Percentiles rank a stretch among this genome's conserved stretches.
Conservation (phyloP, 1,140 invertebrate species). For the Teleopsis dalmanni region DNA sequence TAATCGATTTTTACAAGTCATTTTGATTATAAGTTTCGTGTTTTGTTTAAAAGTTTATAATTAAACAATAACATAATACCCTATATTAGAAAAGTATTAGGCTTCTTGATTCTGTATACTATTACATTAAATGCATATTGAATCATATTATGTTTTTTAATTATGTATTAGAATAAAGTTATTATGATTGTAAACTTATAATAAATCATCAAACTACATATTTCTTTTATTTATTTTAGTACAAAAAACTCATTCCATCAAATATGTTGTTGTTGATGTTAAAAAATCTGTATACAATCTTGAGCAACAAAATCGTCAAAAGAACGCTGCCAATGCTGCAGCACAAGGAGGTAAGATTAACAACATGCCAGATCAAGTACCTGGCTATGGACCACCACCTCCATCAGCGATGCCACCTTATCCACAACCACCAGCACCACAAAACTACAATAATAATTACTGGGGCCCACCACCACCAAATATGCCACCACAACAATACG, state of each 20-base stretch:
- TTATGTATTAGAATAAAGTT: no score
- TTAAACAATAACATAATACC: no score
- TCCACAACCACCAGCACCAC: conserved; percentile 26
- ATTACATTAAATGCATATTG: no score
- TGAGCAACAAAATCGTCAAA: conserved; percentile 61
- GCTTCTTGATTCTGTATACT: no score
- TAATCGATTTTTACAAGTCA: no score
- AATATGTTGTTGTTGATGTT: conserved; percentile 68
- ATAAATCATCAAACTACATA: conserved; percentile 42
- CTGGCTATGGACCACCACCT: no score
- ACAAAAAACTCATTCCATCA: conserved; percentile 63
- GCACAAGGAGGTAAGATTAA: not conserved
- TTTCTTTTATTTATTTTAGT: conserved; percentile 50
- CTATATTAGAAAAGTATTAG: no score
- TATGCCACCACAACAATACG: conserved; percentile 30
- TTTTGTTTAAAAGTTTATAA: no score
- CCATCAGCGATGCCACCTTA: conserved; percentile 18
- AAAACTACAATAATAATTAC: conserved; percentile 18
- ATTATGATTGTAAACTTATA: no score
- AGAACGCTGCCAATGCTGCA: conserved; percentile 16
- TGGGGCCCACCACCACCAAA: conserved; percentile 31
- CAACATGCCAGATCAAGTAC: not conserved
- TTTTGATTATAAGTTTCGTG: no score
- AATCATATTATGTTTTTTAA: no score
- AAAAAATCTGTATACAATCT: conserved; percentile 69